A percentile compares a stretch with the other conserved stretches of the same genome.
Evolutionary conservation across 2,888 invertebrate species (phyloP).

Genomic region (Agrochola lychnidis): DNA sequence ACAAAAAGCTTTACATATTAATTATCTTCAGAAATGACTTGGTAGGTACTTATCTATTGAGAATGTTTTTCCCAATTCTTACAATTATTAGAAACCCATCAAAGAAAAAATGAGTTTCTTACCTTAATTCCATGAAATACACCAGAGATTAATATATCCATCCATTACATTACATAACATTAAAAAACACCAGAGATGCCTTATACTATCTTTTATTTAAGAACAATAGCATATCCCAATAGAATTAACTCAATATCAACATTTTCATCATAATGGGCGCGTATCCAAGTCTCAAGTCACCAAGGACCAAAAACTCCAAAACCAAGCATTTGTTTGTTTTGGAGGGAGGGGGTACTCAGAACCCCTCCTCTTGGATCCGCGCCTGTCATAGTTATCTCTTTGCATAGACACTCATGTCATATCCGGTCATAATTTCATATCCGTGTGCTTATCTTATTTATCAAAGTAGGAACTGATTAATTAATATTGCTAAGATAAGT

Average conservation of each 20-base stretch:
- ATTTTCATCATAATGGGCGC: constrained; percentile 8
- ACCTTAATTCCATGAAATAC: constrained; percentile 9
- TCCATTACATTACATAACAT: neutral
- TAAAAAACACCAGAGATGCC: constrained; percentile 11
- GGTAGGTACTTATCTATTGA: neutral
- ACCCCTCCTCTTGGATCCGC: constrained; percentile 36
- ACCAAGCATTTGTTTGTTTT: constrained; percentile 17
- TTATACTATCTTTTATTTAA: neutral
- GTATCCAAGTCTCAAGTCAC: constrained; percentile 30
- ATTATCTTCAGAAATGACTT: neutral
- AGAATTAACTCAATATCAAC: neutral
- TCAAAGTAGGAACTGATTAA: too few relatives aligned
- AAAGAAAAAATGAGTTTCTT: neutral
- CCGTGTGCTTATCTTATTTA: constrained; percentile 1
- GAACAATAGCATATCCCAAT: neutral
- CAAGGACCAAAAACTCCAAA: constrained; percentile 26
- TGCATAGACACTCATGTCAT: constrained; percentile 10
- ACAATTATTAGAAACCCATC: neutral
- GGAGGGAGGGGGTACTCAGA: constrained; percentile 21
- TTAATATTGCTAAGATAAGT: neutral
- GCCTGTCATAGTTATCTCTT: constrained; percentile 32
- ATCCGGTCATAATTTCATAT: constrained; percentile 9
- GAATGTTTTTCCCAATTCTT: neutral
- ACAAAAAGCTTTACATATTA: neutral
- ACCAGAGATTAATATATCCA: neutral